Base-by-base conservation (phyloP, 2,888 invertebrate species). In the Philonicus albiceps region DNA sequence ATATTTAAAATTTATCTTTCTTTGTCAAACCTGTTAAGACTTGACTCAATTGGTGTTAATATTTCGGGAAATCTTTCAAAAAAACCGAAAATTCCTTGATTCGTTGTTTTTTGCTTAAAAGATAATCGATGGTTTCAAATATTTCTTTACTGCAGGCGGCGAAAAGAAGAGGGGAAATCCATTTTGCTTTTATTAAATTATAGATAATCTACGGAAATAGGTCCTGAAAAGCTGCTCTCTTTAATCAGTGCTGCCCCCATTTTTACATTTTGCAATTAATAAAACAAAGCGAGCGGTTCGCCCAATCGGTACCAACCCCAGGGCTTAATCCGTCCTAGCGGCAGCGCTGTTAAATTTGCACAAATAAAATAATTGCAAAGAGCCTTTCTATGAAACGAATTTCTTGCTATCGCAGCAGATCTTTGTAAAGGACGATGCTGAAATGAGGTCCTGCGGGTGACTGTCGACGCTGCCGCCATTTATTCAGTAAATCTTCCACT, bases 391-490 rank as follows among this genome's bases (percentile, higher is more conserved):
- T 76, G 8, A 40, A 74, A 76, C 40, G 76, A 40, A 22, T 37
- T 76, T 76, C 76, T 40, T 37, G 34, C 40, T 76, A 22, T 76
- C 76, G 76, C 40, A 76, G 76, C 76, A 76, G 40, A 40, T 22
- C 11, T 40, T n/a, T 22, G 19, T 40, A 34, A 22, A 76, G 40
- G 40, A 74, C 19, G 74, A 43, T 22, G 75, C 34, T 75, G 76
- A 40, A 40, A 76, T 76, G 19, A 76, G 11, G 40, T 40, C 76
- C 76, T 40, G 76, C 40, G 76, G 76, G 76, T 76, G 34, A 76
- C 37, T 76, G 75, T 34, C 75, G 19, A 31, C 75, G 34, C 76
- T 13, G 74, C 37, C 76, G 19, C 40, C 76, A 40, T 76, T 76
- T 76, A 22, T 76, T 37, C 40, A 76, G 76, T 16, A 76, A 40